phyloP scores from a whole-genome alignment of 1,140 invertebrate genomes.

The Drosophila melanica region DNA sequence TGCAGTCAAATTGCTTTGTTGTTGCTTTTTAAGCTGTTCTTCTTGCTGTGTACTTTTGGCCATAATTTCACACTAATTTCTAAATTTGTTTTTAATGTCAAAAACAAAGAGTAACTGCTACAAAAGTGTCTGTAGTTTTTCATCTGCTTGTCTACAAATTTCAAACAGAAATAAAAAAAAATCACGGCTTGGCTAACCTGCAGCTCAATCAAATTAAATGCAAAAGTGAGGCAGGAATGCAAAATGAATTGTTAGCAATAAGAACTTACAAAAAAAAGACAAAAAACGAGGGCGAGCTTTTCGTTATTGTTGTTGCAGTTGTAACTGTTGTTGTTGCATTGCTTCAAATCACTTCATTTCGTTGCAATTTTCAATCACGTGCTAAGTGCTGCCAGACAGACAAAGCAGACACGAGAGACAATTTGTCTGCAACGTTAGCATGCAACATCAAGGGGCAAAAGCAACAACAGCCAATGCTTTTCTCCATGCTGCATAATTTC shows the following conservation, averaged over 20 bases:
- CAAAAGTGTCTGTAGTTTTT: constrained; percentile 10
- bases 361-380: constrained; percentile 77
- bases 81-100: constrained; percentile 77
- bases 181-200: constrained; percentile 2
- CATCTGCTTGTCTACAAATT: constrained; percentile 37
- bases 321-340: constrained; percentile 16
- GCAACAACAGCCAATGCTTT: constrained; percentile 9
- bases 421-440: constrained; percentile 75
- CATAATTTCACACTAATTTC: constrained; percentile 78
- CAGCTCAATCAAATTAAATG: constrained; percentile 39
- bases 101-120: constrained; percentile 54
- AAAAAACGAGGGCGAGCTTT: constrained; percentile 4
- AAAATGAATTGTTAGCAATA: constrained; percentile 61
- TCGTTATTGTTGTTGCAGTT: constrained; percentile 4
- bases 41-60: constrained; percentile 43
- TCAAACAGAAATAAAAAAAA: neutral
- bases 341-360: constrained; percentile 74
- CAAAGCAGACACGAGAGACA: constrained; percentile 52
- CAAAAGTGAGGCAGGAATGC: constrained; percentile 24
- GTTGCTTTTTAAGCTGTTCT: constrained; percentile 9
- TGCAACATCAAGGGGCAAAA: constrained; percentile 55
- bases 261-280: constrained; percentile 18
- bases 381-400: constrained; percentile 75
- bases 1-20: constrained; percentile 21
- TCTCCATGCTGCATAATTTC: constrained; percentile 65